Conservation (phyloP, 2,888 invertebrate genomes). For the Agonum fuliginosum region DNA sequence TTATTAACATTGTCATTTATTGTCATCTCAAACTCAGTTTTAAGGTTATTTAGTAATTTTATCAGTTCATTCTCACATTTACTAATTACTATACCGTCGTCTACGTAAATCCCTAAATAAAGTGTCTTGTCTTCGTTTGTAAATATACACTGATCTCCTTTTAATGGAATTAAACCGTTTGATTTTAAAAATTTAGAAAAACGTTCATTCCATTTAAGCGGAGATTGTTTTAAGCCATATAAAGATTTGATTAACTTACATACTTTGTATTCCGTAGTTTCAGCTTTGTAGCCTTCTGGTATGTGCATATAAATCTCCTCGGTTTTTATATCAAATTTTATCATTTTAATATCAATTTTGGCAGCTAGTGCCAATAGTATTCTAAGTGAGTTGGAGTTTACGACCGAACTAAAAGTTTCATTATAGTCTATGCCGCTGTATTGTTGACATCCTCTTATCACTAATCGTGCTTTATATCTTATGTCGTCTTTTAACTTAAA, state of each 20-base stretch:
- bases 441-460: conserved; percentile 62
- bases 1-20: conserved; percentile 29
- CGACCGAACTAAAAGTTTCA: conserved; percentile 13
- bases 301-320: conserved; percentile 5
- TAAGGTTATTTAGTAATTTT: neutral
- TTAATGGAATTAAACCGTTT: conserved; percentile 46
- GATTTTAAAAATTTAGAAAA: conserved; percentile 54
- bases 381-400: conserved; percentile 23
- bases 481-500: conserved; percentile 63
- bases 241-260: conserved; percentile 8
- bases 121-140: conserved; percentile 46
- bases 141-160: conserved; percentile 60
- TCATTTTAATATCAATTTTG: neutral
- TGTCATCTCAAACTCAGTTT: conserved; percentile 41
- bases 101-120: conserved; percentile 59
- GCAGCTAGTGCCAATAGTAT: neutral
- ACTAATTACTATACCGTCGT: conserved; percentile 60
- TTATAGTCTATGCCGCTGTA: conserved; percentile 36
- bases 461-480: conserved; percentile 62
- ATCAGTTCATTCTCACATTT: conserved; percentile 16
- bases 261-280: conserved; percentile 1
- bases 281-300: conserved; percentile 25
- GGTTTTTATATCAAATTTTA: conserved; percentile 13
- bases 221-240: conserved; percentile 39
- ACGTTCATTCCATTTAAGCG: neutral